These are phyloP conservation scores for Emesis russula DNA, from an alignment of 2,888 invertebrate species.

Conservation along the genomic window DNA sequence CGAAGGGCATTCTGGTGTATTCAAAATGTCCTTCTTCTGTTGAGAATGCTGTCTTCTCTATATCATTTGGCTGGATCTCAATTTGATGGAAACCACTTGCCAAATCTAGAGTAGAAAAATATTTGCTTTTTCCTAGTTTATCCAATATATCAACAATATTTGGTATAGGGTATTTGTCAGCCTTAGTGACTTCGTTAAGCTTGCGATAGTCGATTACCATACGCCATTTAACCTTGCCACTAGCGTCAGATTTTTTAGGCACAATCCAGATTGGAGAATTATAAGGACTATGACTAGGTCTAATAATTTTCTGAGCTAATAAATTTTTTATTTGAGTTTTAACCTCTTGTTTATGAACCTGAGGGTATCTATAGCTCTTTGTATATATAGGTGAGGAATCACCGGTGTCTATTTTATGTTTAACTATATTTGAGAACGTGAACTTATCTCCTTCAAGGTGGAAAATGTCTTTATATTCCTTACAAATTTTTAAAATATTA, in stretches of 20 bases:
- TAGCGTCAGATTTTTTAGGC: slow-evolving; percentile 2
- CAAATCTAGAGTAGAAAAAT: neutral
- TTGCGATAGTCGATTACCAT: neutral
- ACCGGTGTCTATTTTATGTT: no score
- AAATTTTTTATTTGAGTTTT: slow-evolving; percentile 18
- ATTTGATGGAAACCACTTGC: neutral
- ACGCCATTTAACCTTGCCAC: neutral
- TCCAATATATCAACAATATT: neutral
- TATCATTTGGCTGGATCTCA: neutral
- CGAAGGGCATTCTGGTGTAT: neutral
- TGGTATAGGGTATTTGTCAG: neutral
- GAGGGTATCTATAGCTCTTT: no score
- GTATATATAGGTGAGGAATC: no score
- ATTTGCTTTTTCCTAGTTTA: neutral
- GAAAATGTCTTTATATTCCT: no score
- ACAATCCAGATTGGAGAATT: slow-evolving; percentile 13
- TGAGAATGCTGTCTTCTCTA: neutral
- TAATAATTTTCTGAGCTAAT: slow-evolving; percentile 13
- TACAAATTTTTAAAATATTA: no score
- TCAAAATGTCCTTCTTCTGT: slow-evolving; percentile 1
- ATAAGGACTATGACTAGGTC: slow-evolving; percentile 10
- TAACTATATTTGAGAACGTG: no score
- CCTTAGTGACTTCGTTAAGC: neutral
- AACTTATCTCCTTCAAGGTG: no score
- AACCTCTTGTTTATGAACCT: neutral